Percentiles rank a stretch among this genome's conserved stretches.
Conservation (phyloP, 2,113 vertebrate species). For the Hydropotes inermis region DNA sequence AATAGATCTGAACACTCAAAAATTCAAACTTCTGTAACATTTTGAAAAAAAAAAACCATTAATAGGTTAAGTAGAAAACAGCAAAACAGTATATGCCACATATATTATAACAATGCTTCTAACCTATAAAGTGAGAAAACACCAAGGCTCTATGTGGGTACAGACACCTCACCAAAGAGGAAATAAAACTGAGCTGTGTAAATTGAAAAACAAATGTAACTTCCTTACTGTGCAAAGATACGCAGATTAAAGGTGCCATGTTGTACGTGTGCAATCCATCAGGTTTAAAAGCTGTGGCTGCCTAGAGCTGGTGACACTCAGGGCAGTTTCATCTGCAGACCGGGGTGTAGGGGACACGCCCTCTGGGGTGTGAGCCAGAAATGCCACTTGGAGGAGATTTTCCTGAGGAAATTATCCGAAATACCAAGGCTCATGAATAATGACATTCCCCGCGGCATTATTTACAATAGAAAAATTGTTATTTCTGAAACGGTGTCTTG, state of each 20-base stretch:
- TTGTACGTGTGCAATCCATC: not conserved
- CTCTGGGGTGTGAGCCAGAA: not conserved
- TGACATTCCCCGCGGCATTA: not conserved
- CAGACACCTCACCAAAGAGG: not conserved
- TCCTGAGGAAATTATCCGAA: not conserved
- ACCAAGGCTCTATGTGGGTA: not conserved
- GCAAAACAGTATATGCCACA: not conserved
- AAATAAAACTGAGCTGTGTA: not conserved
- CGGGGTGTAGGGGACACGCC: not conserved
- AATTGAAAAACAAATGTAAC: not conserved
- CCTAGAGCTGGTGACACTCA: not conserved
- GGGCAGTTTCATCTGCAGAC: not conserved
- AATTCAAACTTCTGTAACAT: not conserved
- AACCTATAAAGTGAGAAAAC: not conserved
- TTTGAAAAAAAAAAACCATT: not conserved
- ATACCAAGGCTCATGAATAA: not conserved
- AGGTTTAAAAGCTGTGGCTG: not conserved
- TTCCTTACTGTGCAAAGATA: not conserved
- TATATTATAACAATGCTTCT: not conserved
- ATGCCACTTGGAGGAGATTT: not conserved
- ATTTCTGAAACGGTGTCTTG: not conserved
- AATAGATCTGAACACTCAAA: constrained; percentile 18
- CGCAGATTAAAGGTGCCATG: not conserved
- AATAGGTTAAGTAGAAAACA: not conserved
- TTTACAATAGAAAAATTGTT: not conserved